Evolutionary conservation across 1,140 invertebrate genomes (phyloP), one percentile per base, ranked within the genome.

Genomic region (Caenorhabditis remanei): DNA sequence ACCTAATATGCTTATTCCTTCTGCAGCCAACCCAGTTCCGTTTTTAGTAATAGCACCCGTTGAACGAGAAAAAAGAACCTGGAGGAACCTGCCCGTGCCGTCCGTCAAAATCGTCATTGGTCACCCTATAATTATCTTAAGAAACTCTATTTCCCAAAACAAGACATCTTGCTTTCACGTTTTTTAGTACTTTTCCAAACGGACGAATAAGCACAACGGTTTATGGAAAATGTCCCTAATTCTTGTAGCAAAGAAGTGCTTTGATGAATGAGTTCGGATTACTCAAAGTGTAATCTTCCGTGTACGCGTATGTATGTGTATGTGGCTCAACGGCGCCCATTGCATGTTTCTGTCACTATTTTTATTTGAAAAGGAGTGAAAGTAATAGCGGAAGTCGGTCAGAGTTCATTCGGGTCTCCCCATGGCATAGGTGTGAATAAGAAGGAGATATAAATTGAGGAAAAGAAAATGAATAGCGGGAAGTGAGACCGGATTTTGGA

Each of bases 261-360:
- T 79, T 79, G 71, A 79, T 79, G 71, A 79, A 79, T 79, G 71
- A 79, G 71, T 79, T 79, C 46, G 71, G 71, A 79, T 79, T 79
- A 79, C 71, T 50, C 71, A 79, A 79, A 79, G 46, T 79, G 71
- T 79, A 79, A 79, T 79, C 71, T 79, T 79, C 71, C 46, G 43
- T 79, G 71, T 53, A 79, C 71, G 71, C 46, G 71, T 50, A 53
- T 13, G 67, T 2, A 40, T 32, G 63, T 71, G 65, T 46, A 14
- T 21, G 21, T 50, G 71, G 46, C 43, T 79, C 43, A 79, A 79
- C 71, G 13, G 43, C n/a, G 13, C 71, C 46, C 43, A 24, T 50
- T n/a, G 19, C 16, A 79, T 79, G 71, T 79, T 79, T 79, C 71
- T 79, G 71, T 84, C 83, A 61, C 83, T 63, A 84, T 84, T 84